Evolutionary conservation across 2,797 vertebrate species (phyloP), one percentile per base, ranked within the genome.

Genomic region (Poecilia wingei): DNA sequence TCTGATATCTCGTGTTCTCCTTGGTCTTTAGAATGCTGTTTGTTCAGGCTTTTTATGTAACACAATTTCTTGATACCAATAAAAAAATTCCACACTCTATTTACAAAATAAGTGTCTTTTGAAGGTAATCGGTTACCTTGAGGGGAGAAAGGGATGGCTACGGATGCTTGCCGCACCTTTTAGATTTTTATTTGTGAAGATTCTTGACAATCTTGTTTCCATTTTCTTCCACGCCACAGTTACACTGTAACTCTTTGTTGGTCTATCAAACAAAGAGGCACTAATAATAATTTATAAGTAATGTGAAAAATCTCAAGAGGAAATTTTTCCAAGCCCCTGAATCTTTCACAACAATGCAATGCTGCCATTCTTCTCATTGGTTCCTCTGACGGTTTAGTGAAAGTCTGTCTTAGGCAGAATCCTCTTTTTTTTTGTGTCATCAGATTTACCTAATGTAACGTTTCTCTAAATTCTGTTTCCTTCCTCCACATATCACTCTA

Each of bases 391-490:
- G 96, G 95, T 95, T 93, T 95, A 94, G 94, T 95, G 95, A 95
- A 93, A 91, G 82, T 94, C 93, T 94, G 94, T 96, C 95, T 95
- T 95, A 73, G 93, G 95, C 95, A 95, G 94, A 95, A 95, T 94
- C 96, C 93, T 94, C 92, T 93, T 96, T 41, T 31, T 31, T 41
- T 94, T 90, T 93, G 89, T 95, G 94, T 96, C 93, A 95, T 94
- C 95, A 94, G 96, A 96, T 96, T 95, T 96, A 96, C 96, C 95
- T 96, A 90, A 96, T 96, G 95, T 95, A 94, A 94, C 94, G 91
- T 96, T 96, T 94, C 95, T 95, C 96, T 97, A 96, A 95, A 95
- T 93, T 84, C 92, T 93, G 96, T 97, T 68, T 98, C 96, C 96
- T 96, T 95, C 95, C 77, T 92, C 78, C 93, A 92, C 91, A 95